Percentiles rank a stretch among this genome's conserved stretches.
Evolutionary conservation across 2,113 vertebrate species (phyloP).

Genomic region (Aix galericulata): DNA sequence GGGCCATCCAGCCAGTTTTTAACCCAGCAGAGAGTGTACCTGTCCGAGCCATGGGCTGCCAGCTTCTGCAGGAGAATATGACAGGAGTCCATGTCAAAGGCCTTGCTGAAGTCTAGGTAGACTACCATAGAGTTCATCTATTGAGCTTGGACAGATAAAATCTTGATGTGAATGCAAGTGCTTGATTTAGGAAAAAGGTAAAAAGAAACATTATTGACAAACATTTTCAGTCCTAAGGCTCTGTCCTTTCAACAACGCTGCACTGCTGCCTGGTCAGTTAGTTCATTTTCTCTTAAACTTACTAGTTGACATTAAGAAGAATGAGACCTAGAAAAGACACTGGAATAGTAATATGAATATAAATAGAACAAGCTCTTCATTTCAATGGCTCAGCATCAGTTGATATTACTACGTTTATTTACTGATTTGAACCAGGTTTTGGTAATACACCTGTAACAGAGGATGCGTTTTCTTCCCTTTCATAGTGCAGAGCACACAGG

Average conservation of each 20-base stretch:
- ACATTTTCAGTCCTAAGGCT: not conserved
- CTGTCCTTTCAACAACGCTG: not conserved
- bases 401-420: not conserved
- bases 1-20: no score
- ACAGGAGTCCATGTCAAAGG: no score
- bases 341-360: not conserved
- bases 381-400: not conserved
- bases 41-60: no score
- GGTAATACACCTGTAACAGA: not conserved
- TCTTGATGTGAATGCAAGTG: accelerated
- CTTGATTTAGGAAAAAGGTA: not conserved
- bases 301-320: accelerated
- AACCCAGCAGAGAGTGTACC: no score
- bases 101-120: no score
- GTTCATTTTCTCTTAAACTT: not conserved
- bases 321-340: not conserved
- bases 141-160: not conserved
- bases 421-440: not conserved
- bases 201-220: not conserved
- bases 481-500: not conserved
- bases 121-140: no score
- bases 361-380: not conserved
- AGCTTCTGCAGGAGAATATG: no score
- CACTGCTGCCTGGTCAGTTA: not conserved
- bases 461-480: not conserved